Conservation (phyloP, 53 echinoderm and acorn worm genomes). For the Astropecten irregularis region DNA sequence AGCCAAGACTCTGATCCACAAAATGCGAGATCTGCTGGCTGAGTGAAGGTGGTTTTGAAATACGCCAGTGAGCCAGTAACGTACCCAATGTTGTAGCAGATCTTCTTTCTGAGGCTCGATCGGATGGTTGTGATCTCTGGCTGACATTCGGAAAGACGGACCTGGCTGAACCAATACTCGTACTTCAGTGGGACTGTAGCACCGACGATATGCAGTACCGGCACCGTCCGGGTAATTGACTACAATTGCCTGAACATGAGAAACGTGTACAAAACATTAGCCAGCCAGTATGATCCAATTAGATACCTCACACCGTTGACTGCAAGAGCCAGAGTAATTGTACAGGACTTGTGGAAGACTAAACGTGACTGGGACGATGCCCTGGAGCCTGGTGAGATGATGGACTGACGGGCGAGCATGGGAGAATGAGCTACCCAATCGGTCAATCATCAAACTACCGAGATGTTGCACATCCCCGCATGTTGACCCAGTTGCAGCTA, state of each 20-base stretch:
- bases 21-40: conserved; percentile 9
- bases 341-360: no score
- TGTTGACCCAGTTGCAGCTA: background rate
- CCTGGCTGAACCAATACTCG: conserved; percentile 29
- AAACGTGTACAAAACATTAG: no score
- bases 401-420: conserved; percentile 25
- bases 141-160: no score
- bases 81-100: background rate
- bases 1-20: no score
- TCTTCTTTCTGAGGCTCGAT: conserved; percentile 43
- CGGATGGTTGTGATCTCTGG: no score
- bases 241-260: conserved; percentile 31
- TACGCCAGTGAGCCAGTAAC: conserved; percentile 44
- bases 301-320: conserved; percentile 14
- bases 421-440: background rate
- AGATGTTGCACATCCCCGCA: background rate
- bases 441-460: background rate
- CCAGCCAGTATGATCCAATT: no score
- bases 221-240: background rate
- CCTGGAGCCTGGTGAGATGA: background rate
- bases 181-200: conserved; percentile 26
- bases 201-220: conserved; percentile 31
- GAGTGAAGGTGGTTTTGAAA: conserved; percentile 21
- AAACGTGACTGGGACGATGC: conserved; percentile 7
- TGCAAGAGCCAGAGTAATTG: no score